These are phyloP conservation scores for Lacanobia wlatinum DNA, from an alignment of 2,888 invertebrate species.

Conservation along the genomic window DNA sequence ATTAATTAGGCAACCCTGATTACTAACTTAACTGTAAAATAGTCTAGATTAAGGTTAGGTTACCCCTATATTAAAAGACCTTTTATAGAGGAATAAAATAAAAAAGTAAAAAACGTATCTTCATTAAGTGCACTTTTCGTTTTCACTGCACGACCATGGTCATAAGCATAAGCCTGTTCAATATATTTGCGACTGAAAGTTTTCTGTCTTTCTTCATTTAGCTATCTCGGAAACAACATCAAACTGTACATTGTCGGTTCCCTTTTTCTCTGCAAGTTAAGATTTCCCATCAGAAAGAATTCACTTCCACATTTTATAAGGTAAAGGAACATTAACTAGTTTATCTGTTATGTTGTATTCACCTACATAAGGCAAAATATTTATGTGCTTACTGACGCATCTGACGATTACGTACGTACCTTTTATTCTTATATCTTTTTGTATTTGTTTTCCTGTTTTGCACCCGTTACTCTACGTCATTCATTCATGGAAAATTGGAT, in stretches of 20 bases:
- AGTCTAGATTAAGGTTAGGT: too few species aligned
- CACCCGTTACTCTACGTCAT: slow-evolving; percentile 6
- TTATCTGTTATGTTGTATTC: not conserved
- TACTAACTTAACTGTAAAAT: too few species aligned
- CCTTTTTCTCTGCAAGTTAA: slow-evolving; percentile 1
- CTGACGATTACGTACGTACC: not conserved
- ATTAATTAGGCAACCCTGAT: too few species aligned
- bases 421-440: not conserved
- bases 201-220: not conserved
- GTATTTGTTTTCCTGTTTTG: slow-evolving; percentile 36
- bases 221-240: not conserved
- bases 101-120: too few species aligned
- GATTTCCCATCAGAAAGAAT: slow-evolving; percentile 5
- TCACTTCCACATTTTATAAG: slow-evolving; percentile 25
- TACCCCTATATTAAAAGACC: too few species aligned
- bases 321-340: not conserved
- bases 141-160: not conserved
- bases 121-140: not conserved
- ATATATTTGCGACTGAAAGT: too few species aligned
- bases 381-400: slow-evolving; percentile 29
- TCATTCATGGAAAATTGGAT: slow-evolving; percentile 8
- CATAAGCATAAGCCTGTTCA: too few species aligned
- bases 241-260: not conserved
- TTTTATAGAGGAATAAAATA: too few species aligned
- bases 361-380: not conserved